Evolutionary conservation across 2,113 vertebrate species (phyloP), one percentile per base, ranked within the genome.

Genomic region (Pyrgilauda ruficollis): DNA sequence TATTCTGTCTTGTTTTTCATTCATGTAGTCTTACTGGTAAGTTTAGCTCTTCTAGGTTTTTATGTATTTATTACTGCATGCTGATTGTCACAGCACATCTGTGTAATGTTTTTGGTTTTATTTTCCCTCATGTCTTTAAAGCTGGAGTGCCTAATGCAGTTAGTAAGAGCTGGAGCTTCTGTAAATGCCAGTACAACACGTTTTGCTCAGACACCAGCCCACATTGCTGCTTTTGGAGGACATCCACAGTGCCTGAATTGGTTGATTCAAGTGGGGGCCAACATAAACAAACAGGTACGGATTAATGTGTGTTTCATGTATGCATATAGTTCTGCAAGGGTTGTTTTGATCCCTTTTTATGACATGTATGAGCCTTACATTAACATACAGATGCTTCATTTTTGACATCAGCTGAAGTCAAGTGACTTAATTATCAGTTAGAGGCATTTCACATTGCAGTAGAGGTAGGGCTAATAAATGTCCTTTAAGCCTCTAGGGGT

Each of bases 161-260:
- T 99, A 97, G 99, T 99, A 96, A 98, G 98, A 98, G 98, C 98
- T 64, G 99, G 99, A 13, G 99, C 98, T 56, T 98, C 98, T 56
- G 98, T 99, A 79, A 99, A 99, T 86, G 89, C 98, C n/a, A 97
- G 96, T 83, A 99, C 98, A 52, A 99, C 98, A 8, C 98, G 98
- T 39, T 99, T 99, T 91, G 98, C 98, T 72, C 99, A 99, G 98
- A 99, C 99, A 9, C 99, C 99, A 5, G 98, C 98, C 27, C 99
- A 99, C 97, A 99, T 98, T 4, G 99, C 99, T 15, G 99, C 99
- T 12, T 99, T 99, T 22, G 99, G 99, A 96, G 99, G 99, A 73
- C 99, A 99, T 93, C 98, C 99, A 67, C 98, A 98, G 79, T 99
- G 99, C 90, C 98, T 99, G 82, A 91, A 98, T 93, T 99, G 99